phyloP scores from a whole-genome alignment of 1,140 invertebrate genomes.

The Nasonia longicornis region DNA sequence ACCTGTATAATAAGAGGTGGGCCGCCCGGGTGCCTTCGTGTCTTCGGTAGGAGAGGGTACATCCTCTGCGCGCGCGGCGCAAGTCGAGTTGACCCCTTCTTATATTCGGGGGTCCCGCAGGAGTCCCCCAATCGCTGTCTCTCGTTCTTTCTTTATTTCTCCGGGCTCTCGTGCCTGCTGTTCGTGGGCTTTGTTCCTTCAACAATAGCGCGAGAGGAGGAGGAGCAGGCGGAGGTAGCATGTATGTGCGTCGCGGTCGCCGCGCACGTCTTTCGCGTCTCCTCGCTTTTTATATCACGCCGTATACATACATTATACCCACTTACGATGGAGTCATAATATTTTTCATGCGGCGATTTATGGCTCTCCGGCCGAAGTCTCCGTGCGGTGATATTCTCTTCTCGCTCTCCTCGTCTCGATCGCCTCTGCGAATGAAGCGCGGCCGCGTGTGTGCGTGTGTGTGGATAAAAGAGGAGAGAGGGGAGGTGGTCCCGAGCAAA shows the following conservation, averaged over 20 bases:
- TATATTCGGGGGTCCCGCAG: constrained; percentile 30
- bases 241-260: not conserved
- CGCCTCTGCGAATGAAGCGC: constrained; percentile 10
- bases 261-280: constrained; percentile 48
- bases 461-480: not conserved
- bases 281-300: constrained; percentile 57
- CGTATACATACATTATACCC: constrained; percentile 56
- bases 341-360: constrained; percentile 56
- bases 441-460: not conserved
- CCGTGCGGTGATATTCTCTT: constrained; percentile 18
- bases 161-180: constrained; percentile 6
- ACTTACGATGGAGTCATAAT: constrained; percentile 61
- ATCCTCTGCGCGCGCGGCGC: too few relatives aligned
- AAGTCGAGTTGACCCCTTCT: constrained; percentile 39
- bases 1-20: not conserved
- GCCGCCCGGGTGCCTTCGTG: not conserved
- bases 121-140: constrained; percentile 28
- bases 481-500: constrained; percentile 12
- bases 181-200: constrained; percentile 57
- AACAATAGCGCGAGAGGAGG: constrained; percentile 51
- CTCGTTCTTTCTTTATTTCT: constrained; percentile 15
- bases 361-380: constrained; percentile 36
- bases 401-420: constrained; percentile 11
- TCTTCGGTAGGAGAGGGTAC: too few relatives aligned
- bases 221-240: constrained; percentile 20